A percentile compares a stretch with the other conserved stretches of the same genome.
These are phyloP conservation scores for Lordiphosa stackelbergi DNA, from an alignment of 1,140 invertebrate species.

Conservation along the genomic window DNA sequence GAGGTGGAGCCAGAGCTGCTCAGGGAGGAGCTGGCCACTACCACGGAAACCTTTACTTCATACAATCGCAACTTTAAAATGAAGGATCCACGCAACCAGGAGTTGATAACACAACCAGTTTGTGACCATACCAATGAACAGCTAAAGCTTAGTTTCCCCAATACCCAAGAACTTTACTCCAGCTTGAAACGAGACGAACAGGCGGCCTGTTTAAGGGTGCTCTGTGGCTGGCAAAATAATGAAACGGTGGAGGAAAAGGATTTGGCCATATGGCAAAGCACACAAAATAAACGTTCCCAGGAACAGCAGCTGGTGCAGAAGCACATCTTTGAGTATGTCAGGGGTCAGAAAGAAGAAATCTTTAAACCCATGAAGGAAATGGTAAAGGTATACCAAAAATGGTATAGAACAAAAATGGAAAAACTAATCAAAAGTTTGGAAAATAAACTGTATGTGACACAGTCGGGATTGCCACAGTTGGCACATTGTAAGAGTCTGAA, in stretches of 20 bases:
- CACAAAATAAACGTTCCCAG: constrained; percentile 28
- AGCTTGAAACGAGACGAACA: constrained; percentile 29
- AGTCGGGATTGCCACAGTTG: constrained; percentile 46
- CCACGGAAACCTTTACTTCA: constrained; percentile 24
- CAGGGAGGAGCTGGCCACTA: constrained; percentile 20
- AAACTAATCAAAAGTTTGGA: constrained; percentile 8
- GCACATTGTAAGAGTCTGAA: constrained; percentile 41
- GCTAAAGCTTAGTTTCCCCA: constrained; percentile 22
- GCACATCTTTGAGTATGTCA: constrained; percentile 32
- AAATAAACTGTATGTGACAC: constrained; percentile 29
- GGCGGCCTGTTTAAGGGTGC: constrained; percentile 43
- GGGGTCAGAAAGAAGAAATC: constrained; percentile 22
- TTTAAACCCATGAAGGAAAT: constrained; percentile 41
- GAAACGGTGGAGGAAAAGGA: constrained; percentile 19
- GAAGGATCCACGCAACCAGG: constrained; percentile 44
- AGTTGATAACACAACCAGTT: not conserved
- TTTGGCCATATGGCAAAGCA: constrained; percentile 36
- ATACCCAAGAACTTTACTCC: constrained; percentile 21
- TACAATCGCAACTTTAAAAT: constrained; percentile 9
- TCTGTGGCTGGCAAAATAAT: constrained; percentile 33
- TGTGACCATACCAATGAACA: constrained; percentile 22
- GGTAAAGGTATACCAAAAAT: constrained; percentile 27
- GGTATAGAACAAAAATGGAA: constrained; percentile 18
- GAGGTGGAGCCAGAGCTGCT: constrained; percentile 39
- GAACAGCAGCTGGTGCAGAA: constrained; percentile 46